Evolutionary conservation across 2,113 vertebrate genomes (phyloP).

Genomic region (Channa maculata): DNA sequence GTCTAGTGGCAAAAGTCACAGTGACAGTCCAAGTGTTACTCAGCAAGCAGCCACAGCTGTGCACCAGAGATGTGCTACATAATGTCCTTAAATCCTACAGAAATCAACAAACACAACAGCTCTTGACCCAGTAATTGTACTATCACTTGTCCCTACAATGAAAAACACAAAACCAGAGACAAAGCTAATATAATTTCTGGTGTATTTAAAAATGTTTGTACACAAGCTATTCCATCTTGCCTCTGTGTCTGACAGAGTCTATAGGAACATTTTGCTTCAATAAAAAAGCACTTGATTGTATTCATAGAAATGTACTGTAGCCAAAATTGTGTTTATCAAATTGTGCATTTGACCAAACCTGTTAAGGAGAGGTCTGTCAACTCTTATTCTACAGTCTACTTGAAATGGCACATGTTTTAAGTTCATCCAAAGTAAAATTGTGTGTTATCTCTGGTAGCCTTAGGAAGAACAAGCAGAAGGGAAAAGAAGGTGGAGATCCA

Average conservation of each 20-base stretch:
- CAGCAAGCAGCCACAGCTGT: conserved; percentile 46
- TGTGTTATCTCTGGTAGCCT: neutral
- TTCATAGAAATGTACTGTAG: neutral
- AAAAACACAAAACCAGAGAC: conserved; percentile 14
- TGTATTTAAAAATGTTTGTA: conserved; percentile 23
- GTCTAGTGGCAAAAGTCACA: conserved; percentile 40
- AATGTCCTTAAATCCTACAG: conserved; percentile 11
- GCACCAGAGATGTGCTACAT: conserved; percentile 14
- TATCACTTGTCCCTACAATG: neutral
- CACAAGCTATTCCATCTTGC: conserved; percentile 34
- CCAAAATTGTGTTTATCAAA: neutral
- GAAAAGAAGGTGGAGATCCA: conserved; percentile 43
- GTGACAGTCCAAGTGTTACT: conserved; percentile 50
- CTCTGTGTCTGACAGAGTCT: conserved; percentile 9
- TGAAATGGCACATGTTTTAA: conserved; percentile 6
- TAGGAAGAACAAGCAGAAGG: conserved; percentile 8
- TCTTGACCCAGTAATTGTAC: neutral
- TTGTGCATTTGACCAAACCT: neutral
- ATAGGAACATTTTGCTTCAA: conserved; percentile 28
- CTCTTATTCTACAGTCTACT: neutral
- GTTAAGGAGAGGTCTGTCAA: neutral
- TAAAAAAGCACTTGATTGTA: neutral
- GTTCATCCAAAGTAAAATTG: neutral
- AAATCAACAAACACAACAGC: conserved; percentile 38
- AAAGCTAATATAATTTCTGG: conserved; percentile 8